phyloP scores from a whole-genome alignment of 2,888 invertebrate species.

The Toxonevra muliebris region DNA sequence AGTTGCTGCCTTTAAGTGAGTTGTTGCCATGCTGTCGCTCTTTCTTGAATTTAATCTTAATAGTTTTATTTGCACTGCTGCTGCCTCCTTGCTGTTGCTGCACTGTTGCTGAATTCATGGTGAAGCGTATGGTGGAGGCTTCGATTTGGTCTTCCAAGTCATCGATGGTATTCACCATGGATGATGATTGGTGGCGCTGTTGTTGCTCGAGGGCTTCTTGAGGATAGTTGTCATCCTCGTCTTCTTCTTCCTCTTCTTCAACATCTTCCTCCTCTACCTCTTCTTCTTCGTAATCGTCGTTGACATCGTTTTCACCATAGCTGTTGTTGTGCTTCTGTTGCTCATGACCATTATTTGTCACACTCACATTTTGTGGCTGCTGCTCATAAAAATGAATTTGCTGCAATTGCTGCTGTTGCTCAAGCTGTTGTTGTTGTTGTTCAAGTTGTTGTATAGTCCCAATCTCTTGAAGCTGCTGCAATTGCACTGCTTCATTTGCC shows the following conservation, averaged over 20 bases:
- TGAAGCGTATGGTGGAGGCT: slow-evolving; percentile 60
- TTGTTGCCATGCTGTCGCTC: slow-evolving; percentile 41
- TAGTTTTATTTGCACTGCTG: slow-evolving; percentile 58
- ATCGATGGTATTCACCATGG: slow-evolving; percentile 26
- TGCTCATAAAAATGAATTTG: slow-evolving; percentile 33
- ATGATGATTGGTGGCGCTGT: slow-evolving; percentile 20
- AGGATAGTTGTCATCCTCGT: slow-evolving; percentile 40
- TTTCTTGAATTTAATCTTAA: slow-evolving; percentile 64
- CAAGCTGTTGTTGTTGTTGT: slow-evolving; percentile 36
- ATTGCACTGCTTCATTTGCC: slow-evolving; percentile 38
- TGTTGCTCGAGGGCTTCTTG: slow-evolving; percentile 27
- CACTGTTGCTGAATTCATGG: slow-evolving; percentile 50
- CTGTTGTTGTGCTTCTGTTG: slow-evolving; percentile 31
- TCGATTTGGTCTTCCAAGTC: slow-evolving; percentile 60
- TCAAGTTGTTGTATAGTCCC: neutral
- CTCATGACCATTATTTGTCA: slow-evolving; percentile 6
- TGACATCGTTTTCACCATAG: neutral
- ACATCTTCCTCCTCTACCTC: slow-evolving; percentile 35
- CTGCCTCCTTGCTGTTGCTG: slow-evolving; percentile 44
- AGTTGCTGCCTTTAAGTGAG: slow-evolving; percentile 56
- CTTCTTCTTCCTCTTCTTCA: slow-evolving; percentile 43
- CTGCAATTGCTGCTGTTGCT: slow-evolving; percentile 39
- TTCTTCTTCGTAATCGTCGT: slow-evolving; percentile 33
- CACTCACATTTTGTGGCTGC: slow-evolving; percentile 10
- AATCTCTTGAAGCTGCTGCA: slow-evolving; percentile 14